Conservation (phyloP, 64 coral and sea anemone genomes). For the Dendronephthya gigantea region DNA sequence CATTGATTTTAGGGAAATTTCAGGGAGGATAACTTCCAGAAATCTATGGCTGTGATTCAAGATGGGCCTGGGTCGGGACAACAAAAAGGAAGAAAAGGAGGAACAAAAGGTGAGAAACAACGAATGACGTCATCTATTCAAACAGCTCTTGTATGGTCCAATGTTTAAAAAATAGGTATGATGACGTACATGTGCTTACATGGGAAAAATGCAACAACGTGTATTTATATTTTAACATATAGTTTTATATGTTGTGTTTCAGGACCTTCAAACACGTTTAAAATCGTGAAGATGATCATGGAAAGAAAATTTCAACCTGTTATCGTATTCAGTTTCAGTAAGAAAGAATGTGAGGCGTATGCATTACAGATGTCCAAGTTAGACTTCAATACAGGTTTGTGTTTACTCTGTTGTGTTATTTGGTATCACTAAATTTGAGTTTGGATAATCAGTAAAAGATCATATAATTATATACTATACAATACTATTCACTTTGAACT, state of each 20-base stretch:
- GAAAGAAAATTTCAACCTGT: slow-evolving; percentile 96
- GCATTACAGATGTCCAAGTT: slow-evolving; percentile 98
- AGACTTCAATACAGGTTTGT: slow-evolving; percentile 88
- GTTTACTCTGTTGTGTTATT: background rate
- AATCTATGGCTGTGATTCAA: slow-evolving; percentile 86
- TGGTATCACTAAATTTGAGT: too few species aligned
- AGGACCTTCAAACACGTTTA: slow-evolving; percentile 95
- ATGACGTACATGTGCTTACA: background rate
- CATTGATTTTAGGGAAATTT: slow-evolving; percentile 56
- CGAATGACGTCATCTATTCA: background rate
- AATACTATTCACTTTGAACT: too few species aligned
- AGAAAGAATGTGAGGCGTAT: slow-evolving; percentile 98
- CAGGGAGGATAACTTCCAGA: slow-evolving; percentile 95
- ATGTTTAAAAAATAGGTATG: too few species aligned
- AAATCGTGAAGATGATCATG: slow-evolving; percentile 99
- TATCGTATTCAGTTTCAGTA: slow-evolving; percentile 98
- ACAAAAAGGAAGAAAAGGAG: slow-evolving; percentile 65
- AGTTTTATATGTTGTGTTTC: too few species aligned
- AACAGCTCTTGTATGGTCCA: too few species aligned
- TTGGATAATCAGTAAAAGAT: too few species aligned
- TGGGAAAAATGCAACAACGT: too few species aligned
- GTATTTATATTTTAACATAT: too few species aligned
- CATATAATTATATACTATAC: too few species aligned
- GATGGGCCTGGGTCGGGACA: slow-evolving; percentile 62
- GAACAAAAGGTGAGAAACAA: slow-evolving; percentile 63